Evolutionary conservation across 2,113 vertebrate species (phyloP).

Genomic region (Syngnathus typhle): DNA sequence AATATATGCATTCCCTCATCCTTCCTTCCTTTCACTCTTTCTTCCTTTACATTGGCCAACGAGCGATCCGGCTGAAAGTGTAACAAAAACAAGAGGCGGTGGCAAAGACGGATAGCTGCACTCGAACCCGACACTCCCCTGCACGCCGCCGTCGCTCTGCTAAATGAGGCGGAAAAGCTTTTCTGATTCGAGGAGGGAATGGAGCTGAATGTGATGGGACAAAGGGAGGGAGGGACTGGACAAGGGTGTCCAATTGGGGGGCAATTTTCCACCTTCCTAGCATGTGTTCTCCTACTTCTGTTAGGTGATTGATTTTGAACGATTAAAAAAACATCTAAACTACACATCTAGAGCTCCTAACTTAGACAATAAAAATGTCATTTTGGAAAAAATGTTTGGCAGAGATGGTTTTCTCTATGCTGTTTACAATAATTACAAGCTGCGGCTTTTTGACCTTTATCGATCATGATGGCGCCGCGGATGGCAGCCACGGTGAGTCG

Average conservation of each 20-base stretch:
- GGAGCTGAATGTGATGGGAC: background rate
- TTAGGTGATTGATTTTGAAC: background rate
- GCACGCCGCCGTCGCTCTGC: slow-evolving; percentile 60
- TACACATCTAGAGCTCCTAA: background rate
- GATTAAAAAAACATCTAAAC: no score
- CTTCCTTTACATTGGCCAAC: background rate
- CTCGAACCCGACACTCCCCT: slow-evolving; percentile 55
- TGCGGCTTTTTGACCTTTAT: slow-evolving; percentile 27
- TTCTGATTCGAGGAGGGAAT: slow-evolving; percentile 2
- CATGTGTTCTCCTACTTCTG: background rate
- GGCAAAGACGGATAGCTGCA: slow-evolving; percentile 48
- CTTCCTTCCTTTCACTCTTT: background rate
- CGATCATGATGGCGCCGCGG: no score
- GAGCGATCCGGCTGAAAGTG: background rate
- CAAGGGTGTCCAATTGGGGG: background rate
- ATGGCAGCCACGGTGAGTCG: no score
- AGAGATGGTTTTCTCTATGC: slow-evolving; percentile 27
- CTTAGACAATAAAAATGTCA: background rate
- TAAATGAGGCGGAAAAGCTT: slow-evolving; percentile 61
- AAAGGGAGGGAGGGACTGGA: background rate
- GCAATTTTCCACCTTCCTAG: background rate
- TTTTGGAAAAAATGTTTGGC: background rate
- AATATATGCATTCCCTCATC: no score
- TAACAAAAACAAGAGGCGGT: background rate
- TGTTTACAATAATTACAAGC: slow-evolving; percentile 39